Conservation (phyloP, 2,797 vertebrate genomes). For the Enteromius mattozi region DNA sequence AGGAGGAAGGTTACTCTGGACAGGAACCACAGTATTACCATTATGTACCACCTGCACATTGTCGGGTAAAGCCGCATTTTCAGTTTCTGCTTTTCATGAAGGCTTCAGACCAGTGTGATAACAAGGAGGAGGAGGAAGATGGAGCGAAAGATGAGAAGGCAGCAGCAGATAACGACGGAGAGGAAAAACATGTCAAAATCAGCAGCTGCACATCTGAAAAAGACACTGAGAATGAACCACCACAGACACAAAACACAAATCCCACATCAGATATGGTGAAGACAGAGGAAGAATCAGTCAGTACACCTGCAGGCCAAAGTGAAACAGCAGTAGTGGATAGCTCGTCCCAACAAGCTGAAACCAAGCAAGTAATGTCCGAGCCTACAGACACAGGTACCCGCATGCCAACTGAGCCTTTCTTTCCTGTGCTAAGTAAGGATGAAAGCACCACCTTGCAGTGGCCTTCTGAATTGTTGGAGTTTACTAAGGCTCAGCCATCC, state of each 20-base stretch:
- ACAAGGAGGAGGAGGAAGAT: slow-evolving; percentile 69
- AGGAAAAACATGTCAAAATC: slow-evolving; percentile 53
- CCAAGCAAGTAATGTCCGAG: slow-evolving; percentile 65
- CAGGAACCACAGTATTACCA: slow-evolving; percentile 96
- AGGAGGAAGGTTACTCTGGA: slow-evolving; percentile 87
- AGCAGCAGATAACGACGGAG: slow-evolving; percentile 45
- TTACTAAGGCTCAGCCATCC: slow-evolving; percentile 91
- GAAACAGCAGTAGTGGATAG: slow-evolving; percentile 52
- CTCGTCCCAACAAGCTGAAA: slow-evolving; percentile 65
- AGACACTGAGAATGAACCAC: slow-evolving; percentile 52
- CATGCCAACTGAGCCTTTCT: slow-evolving; percentile 89
- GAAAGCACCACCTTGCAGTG: slow-evolving; percentile 97
- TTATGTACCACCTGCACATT: slow-evolving; percentile 95
- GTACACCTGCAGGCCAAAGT: slow-evolving; percentile 27
- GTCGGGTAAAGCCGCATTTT: slow-evolving; percentile 96
- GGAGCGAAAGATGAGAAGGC: slow-evolving; percentile 64
- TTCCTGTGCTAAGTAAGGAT: slow-evolving; percentile 95
- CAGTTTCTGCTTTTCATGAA: slow-evolving; percentile 98
- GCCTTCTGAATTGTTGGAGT: slow-evolving; percentile 98
- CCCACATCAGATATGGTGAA: slow-evolving; percentile 71
- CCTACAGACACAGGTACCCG: slow-evolving; percentile 81
- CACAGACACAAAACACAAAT: slow-evolving; percentile 57
- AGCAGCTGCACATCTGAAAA: slow-evolving; percentile 65
- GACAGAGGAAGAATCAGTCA: slow-evolving; percentile 66
- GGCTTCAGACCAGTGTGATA: slow-evolving; percentile 85